Evolutionary conservation across 2,113 vertebrate genomes (phyloP).

Genomic region (Colistium nudipinnis): DNA sequence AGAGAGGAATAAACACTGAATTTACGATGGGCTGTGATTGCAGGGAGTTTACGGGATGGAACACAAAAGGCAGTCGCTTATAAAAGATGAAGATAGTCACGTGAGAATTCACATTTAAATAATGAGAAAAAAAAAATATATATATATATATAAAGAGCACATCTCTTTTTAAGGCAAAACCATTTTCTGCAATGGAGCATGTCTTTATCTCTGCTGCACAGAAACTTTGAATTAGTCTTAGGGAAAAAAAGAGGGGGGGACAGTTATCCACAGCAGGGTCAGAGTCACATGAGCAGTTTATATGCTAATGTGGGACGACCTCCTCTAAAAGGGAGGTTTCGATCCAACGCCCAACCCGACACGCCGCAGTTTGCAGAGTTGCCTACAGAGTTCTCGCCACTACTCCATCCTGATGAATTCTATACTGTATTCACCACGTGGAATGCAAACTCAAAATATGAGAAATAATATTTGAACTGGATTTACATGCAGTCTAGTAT

Average conservation of each 20-base stretch:
- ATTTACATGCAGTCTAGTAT: not conserved
- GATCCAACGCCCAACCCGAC: not conserved
- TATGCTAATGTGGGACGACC: slow-evolving; percentile 44
- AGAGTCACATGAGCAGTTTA: slow-evolving; percentile 35
- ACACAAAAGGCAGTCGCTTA: not conserved
- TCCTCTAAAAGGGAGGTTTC: slow-evolving; percentile 4
- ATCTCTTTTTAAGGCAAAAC: slow-evolving; percentile 26
- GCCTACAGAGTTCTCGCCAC: too few species aligned
- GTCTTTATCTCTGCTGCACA: slow-evolving; percentile 41
- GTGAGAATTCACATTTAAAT: not conserved
- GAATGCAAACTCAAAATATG: not conserved
- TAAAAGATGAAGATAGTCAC: not conserved
- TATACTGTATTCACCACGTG: not conserved
- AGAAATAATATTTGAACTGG: not conserved
- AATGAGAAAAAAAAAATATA: too few species aligned
- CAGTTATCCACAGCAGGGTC: slow-evolving; percentile 14
- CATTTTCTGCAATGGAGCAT: slow-evolving; percentile 20
- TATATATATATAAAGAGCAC: too few species aligned
- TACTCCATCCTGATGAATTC: not conserved
- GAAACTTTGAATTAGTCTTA: slow-evolving; percentile 35
- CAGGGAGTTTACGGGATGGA: slow-evolving; percentile 8
- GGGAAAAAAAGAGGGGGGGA: slow-evolving; percentile 9
- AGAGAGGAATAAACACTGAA: slow-evolving; percentile 36
- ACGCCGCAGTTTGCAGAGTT: not conserved
- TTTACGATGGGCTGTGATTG: slow-evolving; percentile 17